Conservation (phyloP, 2,113 vertebrate genomes). For the Bagarius yarrelli region DNA sequence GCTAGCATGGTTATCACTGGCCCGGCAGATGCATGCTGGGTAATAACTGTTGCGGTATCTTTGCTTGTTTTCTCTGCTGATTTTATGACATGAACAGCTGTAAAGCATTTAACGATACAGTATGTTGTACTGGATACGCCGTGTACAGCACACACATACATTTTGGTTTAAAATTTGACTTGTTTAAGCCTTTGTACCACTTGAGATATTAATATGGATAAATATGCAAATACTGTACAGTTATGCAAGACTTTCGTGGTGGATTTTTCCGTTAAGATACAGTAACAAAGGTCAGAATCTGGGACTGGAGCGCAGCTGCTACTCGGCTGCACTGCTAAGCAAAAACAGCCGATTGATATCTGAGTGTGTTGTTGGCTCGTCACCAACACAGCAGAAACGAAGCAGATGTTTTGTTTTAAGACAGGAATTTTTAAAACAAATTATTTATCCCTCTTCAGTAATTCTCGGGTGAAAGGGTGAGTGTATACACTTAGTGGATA, state of each 20-base stretch:
- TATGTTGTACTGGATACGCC: too few species aligned
- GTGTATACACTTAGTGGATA: neutral
- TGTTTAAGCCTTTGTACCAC: neutral
- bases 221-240: slow-evolving; percentile 10
- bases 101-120: too few species aligned
- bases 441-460: slow-evolving; percentile 61
- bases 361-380: slow-evolving; percentile 59
- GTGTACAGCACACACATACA: too few species aligned
- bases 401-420: slow-evolving; percentile 66
- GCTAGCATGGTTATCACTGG: slow-evolving; percentile 70
- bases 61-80: neutral
- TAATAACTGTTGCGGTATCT: slow-evolving; percentile 67
- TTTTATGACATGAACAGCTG: too few species aligned
- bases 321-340: slow-evolving; percentile 56
- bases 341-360: slow-evolving; percentile 57
- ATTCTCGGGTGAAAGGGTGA: slow-evolving; percentile 54
- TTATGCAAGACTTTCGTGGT: slow-evolving; percentile 5
- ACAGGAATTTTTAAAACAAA: slow-evolving; percentile 59
- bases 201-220: neutral
- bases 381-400: slow-evolving; percentile 65
- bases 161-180: too few species aligned
- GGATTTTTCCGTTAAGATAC: slow-evolving; percentile 14
- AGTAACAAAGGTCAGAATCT: slow-evolving; percentile 51
- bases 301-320: slow-evolving; percentile 54
- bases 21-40: slow-evolving; percentile 58